Conservation (phyloP, 1,140 invertebrate species). For the Samia ricini region DNA sequence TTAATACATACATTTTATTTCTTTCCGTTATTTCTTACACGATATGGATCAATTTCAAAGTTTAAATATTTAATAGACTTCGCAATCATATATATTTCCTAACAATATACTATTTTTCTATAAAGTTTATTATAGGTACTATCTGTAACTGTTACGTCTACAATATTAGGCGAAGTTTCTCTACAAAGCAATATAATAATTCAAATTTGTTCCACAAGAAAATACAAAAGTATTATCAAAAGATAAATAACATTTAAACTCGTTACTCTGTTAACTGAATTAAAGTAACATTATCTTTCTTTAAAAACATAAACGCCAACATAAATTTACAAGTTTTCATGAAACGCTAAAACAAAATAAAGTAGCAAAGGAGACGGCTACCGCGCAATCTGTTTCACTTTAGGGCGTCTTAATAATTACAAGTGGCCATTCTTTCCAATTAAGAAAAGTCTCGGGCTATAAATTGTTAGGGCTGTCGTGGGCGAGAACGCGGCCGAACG, state of each 20-base stretch:
- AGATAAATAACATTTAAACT: neutral
- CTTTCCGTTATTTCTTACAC: too few species aligned
- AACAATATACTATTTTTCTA: too few species aligned
- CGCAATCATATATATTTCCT: too few species aligned
- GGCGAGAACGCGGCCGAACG: conserved; percentile 29
- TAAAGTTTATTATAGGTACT: too few species aligned
- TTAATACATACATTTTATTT: too few species aligned
- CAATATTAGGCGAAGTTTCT: neutral
- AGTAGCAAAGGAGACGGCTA: conserved; percentile 37
- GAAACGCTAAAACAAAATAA: conserved; percentile 34
- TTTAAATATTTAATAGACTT: too few species aligned
- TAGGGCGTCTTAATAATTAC: conserved; percentile 76
- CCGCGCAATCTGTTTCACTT: conserved; percentile 75
- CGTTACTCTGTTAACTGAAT: neutral
- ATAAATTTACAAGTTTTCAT: conserved; percentile 12
- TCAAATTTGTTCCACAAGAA: neutral
- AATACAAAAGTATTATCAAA: neutral
- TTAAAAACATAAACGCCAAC: neutral
- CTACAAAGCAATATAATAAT: too few species aligned
- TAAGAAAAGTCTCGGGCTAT: conserved; percentile 74
- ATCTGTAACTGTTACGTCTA: neutral
- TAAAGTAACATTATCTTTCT: neutral
- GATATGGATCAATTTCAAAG: too few species aligned
- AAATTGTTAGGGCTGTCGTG: conserved; percentile 71
- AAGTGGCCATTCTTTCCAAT: conserved; percentile 77